phyloP scores from a whole-genome alignment of 2,888 invertebrate species.

The Crocallis elinguaria region DNA sequence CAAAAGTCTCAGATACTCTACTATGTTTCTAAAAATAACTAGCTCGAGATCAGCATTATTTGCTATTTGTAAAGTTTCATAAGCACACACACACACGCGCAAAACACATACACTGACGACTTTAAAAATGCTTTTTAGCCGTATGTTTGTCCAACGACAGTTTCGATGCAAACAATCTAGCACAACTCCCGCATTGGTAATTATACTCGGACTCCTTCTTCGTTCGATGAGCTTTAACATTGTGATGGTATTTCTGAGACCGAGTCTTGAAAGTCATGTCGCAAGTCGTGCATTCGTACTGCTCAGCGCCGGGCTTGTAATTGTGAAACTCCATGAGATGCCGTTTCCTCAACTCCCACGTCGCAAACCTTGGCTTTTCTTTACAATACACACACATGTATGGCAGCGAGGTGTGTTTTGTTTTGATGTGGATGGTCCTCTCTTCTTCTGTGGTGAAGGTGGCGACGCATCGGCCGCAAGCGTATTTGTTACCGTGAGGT shows the following conservation, averaged over 20 bases:
- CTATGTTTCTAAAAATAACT: no score
- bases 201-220: constrained; percentile 76
- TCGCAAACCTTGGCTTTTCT: constrained; percentile 75
- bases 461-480: constrained; percentile 73
- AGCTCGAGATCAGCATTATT: no score
- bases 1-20: no score
- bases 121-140: constrained; percentile 82
- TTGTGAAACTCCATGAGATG: constrained; percentile 79
- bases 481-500: constrained; percentile 75
- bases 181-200: constrained; percentile 79
- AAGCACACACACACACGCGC: no score
- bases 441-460: constrained; percentile 74
- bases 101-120: no score
- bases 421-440: constrained; percentile 70
- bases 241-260: constrained; percentile 78
- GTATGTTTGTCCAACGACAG: constrained; percentile 82
- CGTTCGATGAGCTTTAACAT: constrained; percentile 73
- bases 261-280: constrained; percentile 78
- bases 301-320: constrained; percentile 73
- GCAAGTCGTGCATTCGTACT: constrained; percentile 78
- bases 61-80: no score
- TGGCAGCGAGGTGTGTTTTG: constrained; percentile 70
- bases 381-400: constrained; percentile 78
- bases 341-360: constrained; percentile 73
- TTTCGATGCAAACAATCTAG: constrained; percentile 79